Evolutionary conservation across 2,797 vertebrate species (phyloP).

Genomic region (Bradypus variegatus): DNA sequence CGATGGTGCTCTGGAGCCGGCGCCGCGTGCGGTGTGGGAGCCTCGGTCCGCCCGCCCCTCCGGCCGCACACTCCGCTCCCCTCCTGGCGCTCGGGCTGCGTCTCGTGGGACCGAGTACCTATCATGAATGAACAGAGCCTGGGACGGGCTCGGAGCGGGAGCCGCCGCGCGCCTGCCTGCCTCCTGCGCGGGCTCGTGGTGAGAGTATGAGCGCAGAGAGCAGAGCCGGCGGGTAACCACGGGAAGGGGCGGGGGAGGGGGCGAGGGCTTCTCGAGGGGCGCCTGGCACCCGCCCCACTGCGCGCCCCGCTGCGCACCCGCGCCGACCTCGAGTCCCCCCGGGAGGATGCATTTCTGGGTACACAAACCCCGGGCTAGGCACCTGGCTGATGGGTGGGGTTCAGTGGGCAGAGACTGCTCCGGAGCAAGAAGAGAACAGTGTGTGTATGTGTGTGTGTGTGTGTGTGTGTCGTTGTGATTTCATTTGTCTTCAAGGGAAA

Average conservation of each 20-base stretch:
- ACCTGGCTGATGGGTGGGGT: background rate
- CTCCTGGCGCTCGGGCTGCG: conserved; percentile 62
- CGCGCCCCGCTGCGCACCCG: background rate
- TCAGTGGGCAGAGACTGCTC: background rate
- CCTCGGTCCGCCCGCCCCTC: conserved; percentile 60
- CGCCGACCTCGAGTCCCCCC: no score
- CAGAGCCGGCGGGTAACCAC: background rate
- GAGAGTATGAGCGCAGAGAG: background rate
- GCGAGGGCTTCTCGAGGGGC: background rate
- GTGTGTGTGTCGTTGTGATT: background rate
- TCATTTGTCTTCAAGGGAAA: conserved; percentile 33
- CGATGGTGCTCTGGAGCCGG: conserved; percentile 67
- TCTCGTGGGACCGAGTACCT: conserved; percentile 68
- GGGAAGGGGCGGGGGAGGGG: background rate
- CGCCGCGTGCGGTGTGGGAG: conserved; percentile 72
- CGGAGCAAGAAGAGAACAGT: background rate
- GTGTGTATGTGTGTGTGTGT: background rate
- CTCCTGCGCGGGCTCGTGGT: background rate
- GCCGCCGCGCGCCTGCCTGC: background rate
- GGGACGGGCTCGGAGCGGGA: conserved; percentile 45
- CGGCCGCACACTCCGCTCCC: conserved; percentile 62
- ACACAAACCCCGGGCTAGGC: background rate
- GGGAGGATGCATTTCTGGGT: background rate
- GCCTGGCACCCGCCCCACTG: background rate
- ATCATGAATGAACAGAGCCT: conserved; percentile 68